Conservation (phyloP, 64 coral and sea anemone species). For the Dendronephthya gigantea region DNA sequence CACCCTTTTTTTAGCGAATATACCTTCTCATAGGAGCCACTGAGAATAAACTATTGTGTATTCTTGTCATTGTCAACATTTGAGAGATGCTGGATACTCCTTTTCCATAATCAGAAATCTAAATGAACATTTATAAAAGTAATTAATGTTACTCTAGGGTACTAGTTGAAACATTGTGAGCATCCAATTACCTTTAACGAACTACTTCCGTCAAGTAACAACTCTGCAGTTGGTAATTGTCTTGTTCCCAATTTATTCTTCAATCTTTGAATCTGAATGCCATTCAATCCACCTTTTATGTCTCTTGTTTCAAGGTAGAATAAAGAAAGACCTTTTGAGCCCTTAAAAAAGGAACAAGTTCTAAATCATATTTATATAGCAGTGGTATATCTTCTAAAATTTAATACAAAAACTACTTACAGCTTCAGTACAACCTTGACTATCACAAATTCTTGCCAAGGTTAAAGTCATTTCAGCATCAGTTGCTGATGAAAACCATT, state of each 20-base stretch:
- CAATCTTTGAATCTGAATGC: conserved; percentile 78
- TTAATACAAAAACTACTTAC: conserved; percentile 45
- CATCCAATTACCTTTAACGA: conserved; percentile 46
- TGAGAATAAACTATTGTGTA: conserved; percentile 46
- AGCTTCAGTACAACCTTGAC: background rate
- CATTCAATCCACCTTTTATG: conserved; percentile 52
- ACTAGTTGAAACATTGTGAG: no score
- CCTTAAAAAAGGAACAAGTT: conserved; percentile 28
- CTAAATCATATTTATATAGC: no score
- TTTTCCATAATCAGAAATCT: conserved; percentile 71
- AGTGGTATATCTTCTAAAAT: no score
- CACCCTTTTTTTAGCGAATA: no score
- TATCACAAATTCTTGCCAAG: conserved; percentile 47
- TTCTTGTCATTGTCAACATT: conserved; percentile 58
- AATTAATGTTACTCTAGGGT: no score
- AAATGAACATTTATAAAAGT: no score
- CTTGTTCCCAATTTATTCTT: conserved; percentile 89
- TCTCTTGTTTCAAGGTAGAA: conserved; percentile 74
- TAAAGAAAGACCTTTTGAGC: conserved; percentile 68
- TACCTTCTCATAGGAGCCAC: conserved; percentile 48
- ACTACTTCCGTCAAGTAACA: conserved; percentile 61
- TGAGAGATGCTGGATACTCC: conserved; percentile 61
- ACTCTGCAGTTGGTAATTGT: conserved; percentile 80
- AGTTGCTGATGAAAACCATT: conserved; percentile 95
- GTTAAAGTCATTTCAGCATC: conserved; percentile 78